Evolutionary conservation across 64 coral and sea anemone genomes (phyloP).

Genomic region (Pachyseris speciosa): DNA sequence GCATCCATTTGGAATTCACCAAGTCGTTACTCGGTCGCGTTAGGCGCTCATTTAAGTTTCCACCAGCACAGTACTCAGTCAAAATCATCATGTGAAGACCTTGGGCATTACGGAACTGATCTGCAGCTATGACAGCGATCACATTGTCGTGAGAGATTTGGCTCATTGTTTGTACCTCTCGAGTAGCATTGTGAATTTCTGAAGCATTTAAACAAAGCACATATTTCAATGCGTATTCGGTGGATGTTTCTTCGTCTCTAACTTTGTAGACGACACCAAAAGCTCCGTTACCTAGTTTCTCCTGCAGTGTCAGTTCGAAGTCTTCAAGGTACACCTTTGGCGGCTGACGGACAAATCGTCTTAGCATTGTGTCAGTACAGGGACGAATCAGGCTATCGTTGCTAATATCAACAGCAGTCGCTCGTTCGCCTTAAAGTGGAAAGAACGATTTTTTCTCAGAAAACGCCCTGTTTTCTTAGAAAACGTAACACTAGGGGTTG

Average conservation of each 20-base stretch:
- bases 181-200: neutral
- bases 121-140: neutral
- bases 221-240: neutral
- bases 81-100: constrained; percentile 14
- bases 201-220: neutral
- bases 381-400: too few species aligned
- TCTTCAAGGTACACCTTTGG: too few species aligned
- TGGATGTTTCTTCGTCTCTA: neutral
- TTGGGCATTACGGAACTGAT: neutral
- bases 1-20: constrained; percentile 22
- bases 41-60: constrained; percentile 42
- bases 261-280: neutral
- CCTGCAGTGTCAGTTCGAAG: neutral
- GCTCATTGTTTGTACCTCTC: neutral
- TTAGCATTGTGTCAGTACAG: too few species aligned
- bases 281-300: neutral
- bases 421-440: too few species aligned
- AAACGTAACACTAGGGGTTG: too few species aligned
- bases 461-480: too few species aligned
- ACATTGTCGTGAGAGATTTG: constrained; percentile 14
- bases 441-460: too few species aligned
- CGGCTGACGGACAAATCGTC: too few species aligned
- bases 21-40: neutral
- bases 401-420: too few species aligned
- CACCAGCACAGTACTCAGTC: constrained; percentile 41